These are phyloP conservation scores for Miltochrista miniata DNA, from an alignment of 2,888 invertebrate species.

Conservation along the genomic window DNA sequence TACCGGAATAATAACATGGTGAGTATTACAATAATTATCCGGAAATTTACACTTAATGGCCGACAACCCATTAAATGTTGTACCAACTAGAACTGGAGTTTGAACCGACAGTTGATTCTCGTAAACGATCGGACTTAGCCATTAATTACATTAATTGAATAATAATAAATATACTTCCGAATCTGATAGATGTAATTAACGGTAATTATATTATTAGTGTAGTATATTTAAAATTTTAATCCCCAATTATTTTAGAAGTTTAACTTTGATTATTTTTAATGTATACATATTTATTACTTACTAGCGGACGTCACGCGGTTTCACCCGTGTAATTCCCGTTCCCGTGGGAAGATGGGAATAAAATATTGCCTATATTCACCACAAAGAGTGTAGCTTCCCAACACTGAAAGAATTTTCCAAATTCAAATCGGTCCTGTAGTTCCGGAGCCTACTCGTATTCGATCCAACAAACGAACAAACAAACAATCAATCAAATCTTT, in stretches of 20 bases:
- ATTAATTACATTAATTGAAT: conserved; percentile 7
- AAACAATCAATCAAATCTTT: too few relatives aligned
- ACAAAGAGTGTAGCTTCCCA: too few relatives aligned
- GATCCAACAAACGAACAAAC: too few relatives aligned
- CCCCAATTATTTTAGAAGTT: neutral
- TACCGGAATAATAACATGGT: neutral
- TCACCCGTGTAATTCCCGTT: too few relatives aligned
- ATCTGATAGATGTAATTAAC: conserved; percentile 6
- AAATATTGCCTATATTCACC: too few relatives aligned
- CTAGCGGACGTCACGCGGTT: too few relatives aligned
- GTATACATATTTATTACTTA: too few relatives aligned
- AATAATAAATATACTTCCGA: conserved; percentile 9
- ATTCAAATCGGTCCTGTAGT: too few relatives aligned
- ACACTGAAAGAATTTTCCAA: too few relatives aligned
- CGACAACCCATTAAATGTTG: neutral
- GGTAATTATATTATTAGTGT: conserved; percentile 20
- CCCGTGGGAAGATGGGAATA: too few relatives aligned
- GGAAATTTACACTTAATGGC: conserved; percentile 3
- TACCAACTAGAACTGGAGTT: neutral
- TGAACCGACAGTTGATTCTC: conserved; percentile 5
- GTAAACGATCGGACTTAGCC: neutral
- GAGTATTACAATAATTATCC: neutral
- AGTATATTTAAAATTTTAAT: conserved; percentile 1
- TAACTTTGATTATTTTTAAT: too few relatives aligned
- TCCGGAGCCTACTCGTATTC: too few relatives aligned